Evolutionary conservation across 2,113 vertebrate genomes (phyloP).

Genomic region (Pachypanchax playfairii): DNA sequence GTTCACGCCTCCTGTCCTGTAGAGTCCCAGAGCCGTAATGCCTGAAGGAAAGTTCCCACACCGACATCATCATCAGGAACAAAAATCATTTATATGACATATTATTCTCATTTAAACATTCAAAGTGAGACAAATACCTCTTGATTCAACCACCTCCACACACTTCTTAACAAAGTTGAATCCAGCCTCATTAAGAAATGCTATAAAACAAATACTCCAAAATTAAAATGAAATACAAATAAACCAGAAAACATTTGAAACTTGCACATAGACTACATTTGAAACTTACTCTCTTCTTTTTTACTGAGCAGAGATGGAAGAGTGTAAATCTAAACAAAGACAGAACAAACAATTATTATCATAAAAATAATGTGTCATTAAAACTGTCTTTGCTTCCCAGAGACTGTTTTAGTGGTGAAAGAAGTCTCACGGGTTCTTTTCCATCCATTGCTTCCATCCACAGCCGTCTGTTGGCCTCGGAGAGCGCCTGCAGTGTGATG

Average conservation of each 20-base stretch:
- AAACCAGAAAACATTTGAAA: background rate
- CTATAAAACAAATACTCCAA: constrained; percentile 69
- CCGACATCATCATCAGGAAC: background rate
- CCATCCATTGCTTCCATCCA: constrained; percentile 99
- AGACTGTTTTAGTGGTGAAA: background rate
- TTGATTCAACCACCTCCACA: constrained; percentile 89
- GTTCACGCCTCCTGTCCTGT: constrained; percentile 97
- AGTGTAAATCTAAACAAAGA: constrained; percentile 89
- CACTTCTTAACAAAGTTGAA: constrained; percentile 95
- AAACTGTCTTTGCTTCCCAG: background rate
- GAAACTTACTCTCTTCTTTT: constrained; percentile 96
- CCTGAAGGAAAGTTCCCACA: constrained; percentile 71
- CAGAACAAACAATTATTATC: too few species aligned
- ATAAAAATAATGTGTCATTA: background rate
- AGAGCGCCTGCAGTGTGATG: constrained; percentile 93
- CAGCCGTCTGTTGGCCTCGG: constrained; percentile 92
- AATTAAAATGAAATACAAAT: background rate
- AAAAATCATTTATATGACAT: background rate
- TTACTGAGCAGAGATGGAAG: constrained; percentile 95
- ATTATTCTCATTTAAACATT: background rate
- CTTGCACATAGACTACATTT: background rate
- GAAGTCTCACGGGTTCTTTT: constrained; percentile 89
- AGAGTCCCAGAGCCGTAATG: constrained; percentile 91
- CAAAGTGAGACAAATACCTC: constrained; percentile 77
- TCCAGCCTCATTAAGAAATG: constrained; percentile 93